Evolutionary conservation across 2,113 vertebrate genomes (phyloP), one percentile per base, ranked within the genome.

Genomic region (Tenebrosternarchus preto): DNA sequence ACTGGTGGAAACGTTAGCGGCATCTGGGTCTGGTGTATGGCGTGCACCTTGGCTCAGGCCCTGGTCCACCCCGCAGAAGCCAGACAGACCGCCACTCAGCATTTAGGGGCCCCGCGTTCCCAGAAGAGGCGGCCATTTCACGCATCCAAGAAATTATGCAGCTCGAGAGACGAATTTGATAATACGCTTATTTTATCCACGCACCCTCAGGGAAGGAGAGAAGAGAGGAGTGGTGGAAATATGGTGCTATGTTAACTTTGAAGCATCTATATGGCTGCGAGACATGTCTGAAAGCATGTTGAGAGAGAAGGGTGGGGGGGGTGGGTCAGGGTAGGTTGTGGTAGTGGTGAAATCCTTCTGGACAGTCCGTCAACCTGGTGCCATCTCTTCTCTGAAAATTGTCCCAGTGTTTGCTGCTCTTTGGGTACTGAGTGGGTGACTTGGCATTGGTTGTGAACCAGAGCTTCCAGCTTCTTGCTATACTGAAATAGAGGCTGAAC

Each of bases 171-270:
- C 83, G 87, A 88, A 88, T 88, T 89, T 90, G 89, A 91, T 91
- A 92, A 92, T 92, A 85, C 86, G 91, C 89, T 92, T 93, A 91
- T 91, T 92, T 90, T 87, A 69, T 80, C 85, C 80, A 83, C 84
- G 81, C 55, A 75, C 84, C 83, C 84, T 61, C 77, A 85, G 84
- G 88, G 85, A 74, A 80, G 87, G 84, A 87, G 87, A 88, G 88
- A 88, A 86, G 70, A 78, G 61, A 53, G 79, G 73, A 88, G 83
- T 86, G 83, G 87, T 86, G 84, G 86, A 92, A 91, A 91, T 91
- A 86, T 87, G n/a, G 88, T 87, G 90, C 82, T 86, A 82, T 83
- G 87, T 92, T 91, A 90, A 91, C 82, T 88, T 88, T 85, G 86
- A 88, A 85, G 73, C 87, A 90, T 90, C 83, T 87, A 82, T 88